phyloP scores from a whole-genome alignment of 2,888 invertebrate species.

The Spisula solida region DNA sequence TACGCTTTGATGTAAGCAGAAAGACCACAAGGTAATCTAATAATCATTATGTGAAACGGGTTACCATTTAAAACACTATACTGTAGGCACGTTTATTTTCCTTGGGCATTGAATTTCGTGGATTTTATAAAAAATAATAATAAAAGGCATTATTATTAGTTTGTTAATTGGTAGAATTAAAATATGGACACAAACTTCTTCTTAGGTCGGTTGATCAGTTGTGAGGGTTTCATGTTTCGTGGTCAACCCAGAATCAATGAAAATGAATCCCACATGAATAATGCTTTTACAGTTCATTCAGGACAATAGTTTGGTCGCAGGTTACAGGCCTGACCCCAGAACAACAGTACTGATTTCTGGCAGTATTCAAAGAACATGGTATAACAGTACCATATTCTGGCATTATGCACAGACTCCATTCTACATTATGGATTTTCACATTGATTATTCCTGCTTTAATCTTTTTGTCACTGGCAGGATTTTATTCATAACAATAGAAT shows the following conservation, averaged over 20 bases:
- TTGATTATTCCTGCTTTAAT: slow-evolving; percentile 46
- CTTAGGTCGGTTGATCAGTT: too few species aligned
- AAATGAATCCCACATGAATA: too few species aligned
- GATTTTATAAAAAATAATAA: too few species aligned
- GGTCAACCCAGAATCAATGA: too few species aligned
- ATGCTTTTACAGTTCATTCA: too few species aligned
- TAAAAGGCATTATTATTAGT: too few species aligned
- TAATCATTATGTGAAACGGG: neutral
- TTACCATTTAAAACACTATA: neutral
- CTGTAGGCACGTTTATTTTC: neutral
- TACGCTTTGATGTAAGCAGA: neutral
- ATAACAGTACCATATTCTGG: neutral
- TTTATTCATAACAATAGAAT: slow-evolving; percentile 45
- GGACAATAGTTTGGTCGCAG: neutral
- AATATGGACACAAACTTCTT: too few species aligned
- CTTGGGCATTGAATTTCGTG: too few species aligned
- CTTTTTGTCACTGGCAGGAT: slow-evolving; percentile 23
- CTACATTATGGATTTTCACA: slow-evolving; percentile 46
- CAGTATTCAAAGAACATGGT: neutral
- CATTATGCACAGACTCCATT: slow-evolving; percentile 23
- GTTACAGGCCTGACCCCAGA: neutral
- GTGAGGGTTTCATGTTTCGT: too few species aligned
- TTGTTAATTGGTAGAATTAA: too few species aligned
- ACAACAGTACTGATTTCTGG: neutral
- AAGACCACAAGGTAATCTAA: slow-evolving; percentile 4